Evolutionary conservation across 2,797 vertebrate species (phyloP), one percentile per base, ranked within the genome.

Genomic region (Argya squamiceps): DNA sequence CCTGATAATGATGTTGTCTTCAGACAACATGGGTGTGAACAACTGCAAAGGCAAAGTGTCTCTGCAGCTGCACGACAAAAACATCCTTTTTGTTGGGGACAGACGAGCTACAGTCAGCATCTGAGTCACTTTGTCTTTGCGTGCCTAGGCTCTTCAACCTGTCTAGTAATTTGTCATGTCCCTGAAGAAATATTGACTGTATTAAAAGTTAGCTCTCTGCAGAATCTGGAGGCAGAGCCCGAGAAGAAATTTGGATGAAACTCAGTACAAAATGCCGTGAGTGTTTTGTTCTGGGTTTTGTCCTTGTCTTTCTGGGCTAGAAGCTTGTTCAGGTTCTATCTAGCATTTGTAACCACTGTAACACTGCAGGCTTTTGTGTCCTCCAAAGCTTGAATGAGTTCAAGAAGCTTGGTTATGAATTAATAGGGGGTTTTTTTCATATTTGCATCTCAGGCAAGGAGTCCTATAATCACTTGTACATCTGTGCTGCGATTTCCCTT

Each of bases 401-500:
- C 62, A 84, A 65, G 70, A 55, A 55, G 26, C 5, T 62, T 80
- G 22, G 43, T 68, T 64, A 62, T 68, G 29, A 94, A 90, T 81
- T 58, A 89, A 15, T 58, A n/a, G 5, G 0, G 20, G 0, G 15
- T 78, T 78, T 50, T 92, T 83, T 64, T 39, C 16, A 34, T 46
- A 32, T 83, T 89, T 27, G 41, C 52, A 39, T 30, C 49, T 82
- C 37, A 71, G 52, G 67, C 30, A 67, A 67, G 34, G 34, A 68
- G 20, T 18, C n/a, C 24, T 85, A 70, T 39, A 49, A 80, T 80
- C 37, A 6, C 37, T 76, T 59, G 26, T 70, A 67, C 43, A 56
- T 92, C 82, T 91, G 60, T 91, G 41, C 37, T 89, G 65, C 11
- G 26, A 89, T 93, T 93, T 94, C 65, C 55, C 65, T 81, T 78